Evolutionary conservation across 2,888 invertebrate genomes (phyloP), one percentile per base, ranked within the genome.

Genomic region (Selenia dentaria): DNA sequence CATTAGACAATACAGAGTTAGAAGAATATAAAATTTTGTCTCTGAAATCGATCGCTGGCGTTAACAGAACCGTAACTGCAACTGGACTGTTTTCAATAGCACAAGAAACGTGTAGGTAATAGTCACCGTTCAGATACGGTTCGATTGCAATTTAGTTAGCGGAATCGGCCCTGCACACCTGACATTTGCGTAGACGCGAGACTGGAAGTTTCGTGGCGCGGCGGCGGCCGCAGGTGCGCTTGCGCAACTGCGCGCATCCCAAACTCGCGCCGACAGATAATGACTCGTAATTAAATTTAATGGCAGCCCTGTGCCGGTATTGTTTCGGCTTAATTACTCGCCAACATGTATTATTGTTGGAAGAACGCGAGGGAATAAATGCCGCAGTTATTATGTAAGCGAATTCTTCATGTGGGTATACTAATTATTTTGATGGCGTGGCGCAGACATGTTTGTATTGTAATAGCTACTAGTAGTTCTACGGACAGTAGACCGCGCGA

Each of bases 191-290:
- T 27, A 26, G 25, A 13, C 33, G 35, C 41, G 26, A 4, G 20
- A 6, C 6, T 3, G 4, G 20, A 4, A 3, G 16, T 4, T 16
- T 4, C 16, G 16, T 16, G 22, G 10, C n/a, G 25, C 3, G 9
- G 24, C 22, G 35, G 33, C 3, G 28, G 28, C 16, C 43, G 54
- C 58, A 56, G 54, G 54, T 54, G 53, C 31, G 32, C 36, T 60
- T 60, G 57, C 57, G 54, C 56, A 59, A 58, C 46, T 12, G 14
- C 28, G 49, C 52, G 47, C 57, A 57, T 59, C 61, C 44, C 38
- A 54, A 53, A 56, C 51, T 50, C 51, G 52, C 48, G 37, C 38
- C 41, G 41, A 18, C 47, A 45, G 53, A 49, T 59, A 55, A 55
- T 50, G 49, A 42, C 34, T 33, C 33, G 31, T 55, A 59, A 57